These are phyloP conservation scores for Galago senegalensis DNA, from an alignment of 2,797 vertebrate genomes.

Conservation along the genomic window DNA sequence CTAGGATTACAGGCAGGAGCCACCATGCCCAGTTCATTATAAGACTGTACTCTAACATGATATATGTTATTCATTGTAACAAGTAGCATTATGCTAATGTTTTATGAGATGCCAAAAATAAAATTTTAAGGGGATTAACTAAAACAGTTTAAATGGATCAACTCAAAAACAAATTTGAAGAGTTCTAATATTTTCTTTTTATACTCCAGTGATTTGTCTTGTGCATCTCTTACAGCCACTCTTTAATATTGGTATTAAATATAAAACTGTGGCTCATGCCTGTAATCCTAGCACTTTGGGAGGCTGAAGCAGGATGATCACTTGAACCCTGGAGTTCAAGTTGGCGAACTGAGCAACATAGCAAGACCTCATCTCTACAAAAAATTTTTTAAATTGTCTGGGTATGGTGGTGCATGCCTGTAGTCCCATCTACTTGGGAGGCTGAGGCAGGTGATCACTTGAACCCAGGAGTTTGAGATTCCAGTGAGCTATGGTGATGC, in stretches of 20 bases:
- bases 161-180: constrained; percentile 35
- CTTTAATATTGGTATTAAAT: background rate
- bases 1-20: no score
- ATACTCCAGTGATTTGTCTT: constrained; percentile 23
- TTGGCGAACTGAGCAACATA: background rate
- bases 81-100: constrained; percentile 6
- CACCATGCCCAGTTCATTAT: background rate
- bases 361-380: background rate
- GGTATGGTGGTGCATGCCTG: background rate
- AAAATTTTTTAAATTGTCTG: background rate
- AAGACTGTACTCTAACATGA: background rate
- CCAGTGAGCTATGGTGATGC: background rate
- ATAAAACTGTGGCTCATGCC: background rate
- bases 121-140: constrained; percentile 40
- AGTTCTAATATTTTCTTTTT: constrained; percentile 48
- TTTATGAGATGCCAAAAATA: constrained; percentile 39
- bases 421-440: background rate
- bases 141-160: background rate
- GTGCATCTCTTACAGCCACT: background rate
- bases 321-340: background rate
- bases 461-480: background rate
- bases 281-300: background rate
- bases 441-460: background rate
- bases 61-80: background rate
- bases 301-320: background rate